Evolutionary conservation across 1,140 invertebrate genomes (phyloP).

Genomic region (Eubasilissa regina): DNA sequence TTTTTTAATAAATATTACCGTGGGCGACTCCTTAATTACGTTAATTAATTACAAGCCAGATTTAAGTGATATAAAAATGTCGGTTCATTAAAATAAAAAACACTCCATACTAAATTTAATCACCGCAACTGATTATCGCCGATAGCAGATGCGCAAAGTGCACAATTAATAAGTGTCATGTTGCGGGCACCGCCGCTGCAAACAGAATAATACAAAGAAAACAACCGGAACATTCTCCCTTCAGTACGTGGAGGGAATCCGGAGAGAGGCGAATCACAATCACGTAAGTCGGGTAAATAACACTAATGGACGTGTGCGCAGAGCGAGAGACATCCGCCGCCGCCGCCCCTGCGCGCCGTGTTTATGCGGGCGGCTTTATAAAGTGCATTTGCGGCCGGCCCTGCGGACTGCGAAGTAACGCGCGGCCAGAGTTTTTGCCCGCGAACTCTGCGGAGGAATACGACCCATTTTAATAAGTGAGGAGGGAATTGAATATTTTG

Average conservation of each 20-base stretch:
- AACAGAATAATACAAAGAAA: constrained; percentile 15
- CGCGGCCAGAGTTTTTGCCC: not conserved
- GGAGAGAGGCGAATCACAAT: constrained; percentile 23
- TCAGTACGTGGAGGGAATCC: constrained; percentile 24
- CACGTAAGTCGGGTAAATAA: constrained; percentile 43
- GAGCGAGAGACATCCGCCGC: constrained; percentile 26
- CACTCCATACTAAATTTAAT: constrained; percentile 9
- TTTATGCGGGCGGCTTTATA: not conserved
- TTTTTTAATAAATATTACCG: not conserved
- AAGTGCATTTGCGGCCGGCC: not conserved
- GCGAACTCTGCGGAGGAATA: constrained; percentile 1
- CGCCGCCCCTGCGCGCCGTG: not conserved
- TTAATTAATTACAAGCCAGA: not conserved
- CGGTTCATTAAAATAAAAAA: not conserved
- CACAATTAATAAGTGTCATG: constrained; percentile 26
- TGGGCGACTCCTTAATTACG: constrained; percentile 21
- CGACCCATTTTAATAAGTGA: constrained; percentile 31
- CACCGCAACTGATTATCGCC: constrained; percentile 26
- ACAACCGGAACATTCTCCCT: constrained; percentile 18
- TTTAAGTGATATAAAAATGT: constrained; percentile 14
- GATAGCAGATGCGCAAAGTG: constrained; percentile 11
- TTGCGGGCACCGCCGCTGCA: constrained; percentile 8
- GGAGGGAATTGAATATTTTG: constrained; percentile 32
- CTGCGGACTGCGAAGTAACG: not conserved
- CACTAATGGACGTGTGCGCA: constrained; percentile 37